Evolutionary conservation across 2,888 invertebrate genomes (phyloP).

Genomic region (Epinotia ramella): DNA sequence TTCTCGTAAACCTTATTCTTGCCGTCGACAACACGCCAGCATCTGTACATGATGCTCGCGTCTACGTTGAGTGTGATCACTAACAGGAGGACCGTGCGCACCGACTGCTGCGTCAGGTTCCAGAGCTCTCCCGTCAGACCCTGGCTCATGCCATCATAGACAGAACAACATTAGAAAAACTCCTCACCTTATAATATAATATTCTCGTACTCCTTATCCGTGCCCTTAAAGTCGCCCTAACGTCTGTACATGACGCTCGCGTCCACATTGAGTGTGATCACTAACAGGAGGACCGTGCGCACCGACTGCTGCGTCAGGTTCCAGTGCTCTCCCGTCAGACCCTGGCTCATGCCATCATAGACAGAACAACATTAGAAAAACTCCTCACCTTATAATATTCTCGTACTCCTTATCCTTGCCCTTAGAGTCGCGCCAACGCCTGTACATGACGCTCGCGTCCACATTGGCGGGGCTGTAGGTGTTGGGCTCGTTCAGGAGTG

Average conservation of each 20-base stretch:
- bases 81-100: slow-evolving; percentile 97
- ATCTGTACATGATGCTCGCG: slow-evolving; percentile 99
- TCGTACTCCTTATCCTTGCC: slow-evolving; percentile 99
- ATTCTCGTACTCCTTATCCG: slow-evolving; percentile 99
- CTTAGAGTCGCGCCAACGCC: slow-evolving; percentile 99
- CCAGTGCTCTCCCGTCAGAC: background rate
- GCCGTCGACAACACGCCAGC: slow-evolving; percentile 99
- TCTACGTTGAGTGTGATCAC: slow-evolving; percentile 99
- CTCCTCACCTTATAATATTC: slow-evolving; percentile 95
- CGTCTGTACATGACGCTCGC: slow-evolving; percentile 99
- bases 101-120: no score
- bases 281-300: slow-evolving; percentile 98
- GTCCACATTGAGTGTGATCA: slow-evolving; percentile 99
- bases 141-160: background rate
- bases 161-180: slow-evolving; percentile 13
- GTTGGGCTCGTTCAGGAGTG: slow-evolving; percentile 99
- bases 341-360: background rate
- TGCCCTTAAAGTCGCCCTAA: slow-evolving; percentile 99
- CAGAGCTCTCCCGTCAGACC: background rate
- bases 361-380: slow-evolving; percentile 13
- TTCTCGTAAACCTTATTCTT: slow-evolving; percentile 99
- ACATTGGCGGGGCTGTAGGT: slow-evolving; percentile 99
- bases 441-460: slow-evolving; percentile 99
- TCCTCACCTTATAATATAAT: slow-evolving; percentile 96
- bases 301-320: background rate